Percentiles rank a stretch among this genome's conserved stretches.
These are phyloP conservation scores for Lepus europaeus DNA, from an alignment of 2,113 vertebrate genomes.

Conservation along the genomic window DNA sequence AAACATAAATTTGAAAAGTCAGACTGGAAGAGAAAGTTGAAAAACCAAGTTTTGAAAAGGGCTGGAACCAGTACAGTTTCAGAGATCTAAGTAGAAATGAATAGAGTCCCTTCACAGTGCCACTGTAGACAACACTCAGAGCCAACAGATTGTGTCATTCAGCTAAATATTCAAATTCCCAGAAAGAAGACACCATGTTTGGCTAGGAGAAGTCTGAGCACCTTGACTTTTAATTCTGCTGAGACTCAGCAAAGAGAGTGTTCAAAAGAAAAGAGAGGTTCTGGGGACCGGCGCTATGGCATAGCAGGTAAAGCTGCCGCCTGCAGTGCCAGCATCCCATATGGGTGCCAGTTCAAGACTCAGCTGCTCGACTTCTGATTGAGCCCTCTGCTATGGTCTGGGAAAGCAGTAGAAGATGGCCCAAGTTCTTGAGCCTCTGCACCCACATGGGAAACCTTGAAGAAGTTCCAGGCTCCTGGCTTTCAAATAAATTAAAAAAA, in stretches of 20 bases:
- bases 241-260: neutral
- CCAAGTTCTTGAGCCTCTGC: too few species aligned
- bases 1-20: neutral
- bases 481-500: too few species aligned
- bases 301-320: too few species aligned
- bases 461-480: too few species aligned
- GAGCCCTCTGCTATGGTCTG: too few species aligned
- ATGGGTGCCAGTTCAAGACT: too few species aligned
- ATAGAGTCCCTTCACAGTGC: neutral
- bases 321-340: too few species aligned
- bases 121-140: neutral
- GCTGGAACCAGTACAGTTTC: neutral
- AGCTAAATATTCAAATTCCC: conserved; percentile 22
- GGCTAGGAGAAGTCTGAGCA: neutral
- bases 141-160: neutral
- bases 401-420: too few species aligned
- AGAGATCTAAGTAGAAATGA: neutral
- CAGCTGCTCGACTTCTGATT: too few species aligned
- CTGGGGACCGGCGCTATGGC: too few species aligned
- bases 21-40: neutral
- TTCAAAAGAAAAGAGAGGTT: neutral
- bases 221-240: neutral
- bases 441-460: too few species aligned
- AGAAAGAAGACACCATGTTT: neutral
- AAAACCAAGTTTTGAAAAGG: neutral